These are phyloP conservation scores for Chionis minor DNA, from an alignment of 2,113 vertebrate genomes.

Conservation along the genomic window DNA sequence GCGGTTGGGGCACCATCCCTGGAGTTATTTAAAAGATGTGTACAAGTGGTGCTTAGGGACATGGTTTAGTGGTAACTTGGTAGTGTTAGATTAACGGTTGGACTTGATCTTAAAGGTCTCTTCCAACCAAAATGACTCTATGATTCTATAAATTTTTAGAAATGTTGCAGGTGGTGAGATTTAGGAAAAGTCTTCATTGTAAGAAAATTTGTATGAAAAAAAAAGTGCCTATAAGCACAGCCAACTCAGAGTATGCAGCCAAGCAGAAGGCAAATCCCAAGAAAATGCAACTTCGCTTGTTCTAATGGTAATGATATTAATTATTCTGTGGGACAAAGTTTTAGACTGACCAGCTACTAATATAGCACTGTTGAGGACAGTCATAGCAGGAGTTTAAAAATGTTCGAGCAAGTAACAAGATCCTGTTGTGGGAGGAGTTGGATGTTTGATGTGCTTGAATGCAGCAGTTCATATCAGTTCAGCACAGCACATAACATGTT, in stretches of 20 bases:
- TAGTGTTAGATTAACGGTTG: neutral
- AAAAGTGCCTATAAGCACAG: neutral
- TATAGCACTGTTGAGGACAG: neutral
- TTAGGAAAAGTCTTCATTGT: neutral
- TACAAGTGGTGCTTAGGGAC: neutral
- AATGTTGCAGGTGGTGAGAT: neutral
- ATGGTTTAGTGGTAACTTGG: neutral
- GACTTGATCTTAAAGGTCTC: neutral
- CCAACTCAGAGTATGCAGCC: neutral
- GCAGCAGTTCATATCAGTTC: neutral
- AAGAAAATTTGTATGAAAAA: neutral
- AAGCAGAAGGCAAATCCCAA: neutral
- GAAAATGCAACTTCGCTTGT: neutral
- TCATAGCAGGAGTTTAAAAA: neutral
- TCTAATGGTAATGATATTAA: neutral
- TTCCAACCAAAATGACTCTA: neutral
- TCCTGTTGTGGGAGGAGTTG: neutral
- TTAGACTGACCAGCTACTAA: neutral
- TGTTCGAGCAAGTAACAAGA: neutral
- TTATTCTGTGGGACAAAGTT: neutral
- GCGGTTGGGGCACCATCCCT: neutral
- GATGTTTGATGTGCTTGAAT: neutral
- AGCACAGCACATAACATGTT: neutral
- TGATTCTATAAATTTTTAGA: neutral
- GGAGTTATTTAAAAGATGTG: neutral